A percentile compares a stretch with the other conserved stretches of the same genome.
phyloP scores from a whole-genome alignment of 2,113 vertebrate genomes.

The Vanacampus margaritifer region DNA sequence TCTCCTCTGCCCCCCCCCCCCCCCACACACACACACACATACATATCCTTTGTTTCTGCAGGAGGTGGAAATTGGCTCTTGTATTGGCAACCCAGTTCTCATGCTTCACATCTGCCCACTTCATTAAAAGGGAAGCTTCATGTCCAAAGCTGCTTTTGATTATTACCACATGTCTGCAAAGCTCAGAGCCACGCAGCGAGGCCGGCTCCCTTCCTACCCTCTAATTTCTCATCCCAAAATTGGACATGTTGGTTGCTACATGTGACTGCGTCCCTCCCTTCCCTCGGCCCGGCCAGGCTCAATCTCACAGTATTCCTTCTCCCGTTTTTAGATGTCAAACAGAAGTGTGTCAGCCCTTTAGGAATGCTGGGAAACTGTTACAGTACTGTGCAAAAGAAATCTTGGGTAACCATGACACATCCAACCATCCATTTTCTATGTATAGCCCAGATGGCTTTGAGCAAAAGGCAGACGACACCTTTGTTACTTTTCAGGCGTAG shows the following conservation, averaged over 20 bases:
- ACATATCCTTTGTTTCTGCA: constrained; percentile 40
- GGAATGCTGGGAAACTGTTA: constrained; percentile 45
- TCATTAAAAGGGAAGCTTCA: constrained; percentile 72
- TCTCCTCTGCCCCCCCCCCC: constrained; percentile 24
- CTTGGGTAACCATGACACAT: constrained; percentile 15
- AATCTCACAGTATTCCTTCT: constrained; percentile 67
- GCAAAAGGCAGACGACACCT: not conserved
- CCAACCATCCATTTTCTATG: constrained; percentile 2
- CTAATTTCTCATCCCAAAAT: constrained; percentile 81
- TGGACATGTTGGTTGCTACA: constrained; percentile 73
- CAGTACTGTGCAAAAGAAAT: not conserved
- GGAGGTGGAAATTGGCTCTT: constrained; percentile 61
- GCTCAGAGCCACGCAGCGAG: constrained; percentile 62
- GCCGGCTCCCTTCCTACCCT: constrained; percentile 70
- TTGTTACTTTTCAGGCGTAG: not conserved
- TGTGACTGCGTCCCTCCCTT: constrained; percentile 68
- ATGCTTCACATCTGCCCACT: constrained; percentile 58
- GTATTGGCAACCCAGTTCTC: constrained; percentile 54
- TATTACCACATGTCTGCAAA: constrained; percentile 76
- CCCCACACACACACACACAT: not conserved
- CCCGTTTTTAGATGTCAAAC: constrained; percentile 6
- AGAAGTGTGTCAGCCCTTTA: constrained; percentile 41
- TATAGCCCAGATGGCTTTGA: not conserved
- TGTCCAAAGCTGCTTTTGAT: constrained; percentile 72
- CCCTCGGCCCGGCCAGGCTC: constrained; percentile 34